Percentiles rank a stretch among this genome's conserved stretches.
Conservation (phyloP, 2,888 invertebrate species). For the Sphaerophoria rueppellii region DNA sequence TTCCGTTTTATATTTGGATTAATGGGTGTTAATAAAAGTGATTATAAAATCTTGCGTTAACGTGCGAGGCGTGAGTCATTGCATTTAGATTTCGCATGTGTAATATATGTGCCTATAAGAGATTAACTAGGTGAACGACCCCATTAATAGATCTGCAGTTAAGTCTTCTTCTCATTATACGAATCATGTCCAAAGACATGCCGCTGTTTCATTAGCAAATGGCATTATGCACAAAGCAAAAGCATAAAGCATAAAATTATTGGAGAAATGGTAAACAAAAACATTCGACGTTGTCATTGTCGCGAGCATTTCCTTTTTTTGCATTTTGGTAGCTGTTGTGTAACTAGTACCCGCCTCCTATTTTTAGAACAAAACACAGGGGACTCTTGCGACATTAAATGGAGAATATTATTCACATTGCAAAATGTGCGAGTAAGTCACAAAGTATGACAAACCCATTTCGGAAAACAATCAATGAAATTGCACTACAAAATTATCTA, state of each 20-base stretch:
- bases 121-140: too few relatives aligned
- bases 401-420: constrained; percentile 37
- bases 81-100: too few relatives aligned
- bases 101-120: too few relatives aligned
- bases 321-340: constrained; percentile 56
- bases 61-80: too few relatives aligned
- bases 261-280: constrained; percentile 1
- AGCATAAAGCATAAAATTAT: constrained; percentile 72
- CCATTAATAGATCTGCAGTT: too few relatives aligned
- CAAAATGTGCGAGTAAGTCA: constrained; percentile 4
- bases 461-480: constrained; percentile 7
- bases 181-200: too few relatives aligned
- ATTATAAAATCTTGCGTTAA: too few relatives aligned
- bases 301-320: constrained; percentile 19
- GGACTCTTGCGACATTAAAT: constrained; percentile 26
- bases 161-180: too few relatives aligned
- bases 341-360: constrained; percentile 55
- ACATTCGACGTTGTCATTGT: neutral
- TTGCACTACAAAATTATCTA: constrained; percentile 4
- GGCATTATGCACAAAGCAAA: constrained; percentile 34
- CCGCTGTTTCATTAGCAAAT: too few relatives aligned
- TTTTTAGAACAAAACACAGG: constrained; percentile 51
- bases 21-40: too few relatives aligned
- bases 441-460: neutral
- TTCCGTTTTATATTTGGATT: too few relatives aligned